phyloP scores from a whole-genome alignment of 2,888 invertebrate genomes.

The Brachypterus glaber region DNA sequence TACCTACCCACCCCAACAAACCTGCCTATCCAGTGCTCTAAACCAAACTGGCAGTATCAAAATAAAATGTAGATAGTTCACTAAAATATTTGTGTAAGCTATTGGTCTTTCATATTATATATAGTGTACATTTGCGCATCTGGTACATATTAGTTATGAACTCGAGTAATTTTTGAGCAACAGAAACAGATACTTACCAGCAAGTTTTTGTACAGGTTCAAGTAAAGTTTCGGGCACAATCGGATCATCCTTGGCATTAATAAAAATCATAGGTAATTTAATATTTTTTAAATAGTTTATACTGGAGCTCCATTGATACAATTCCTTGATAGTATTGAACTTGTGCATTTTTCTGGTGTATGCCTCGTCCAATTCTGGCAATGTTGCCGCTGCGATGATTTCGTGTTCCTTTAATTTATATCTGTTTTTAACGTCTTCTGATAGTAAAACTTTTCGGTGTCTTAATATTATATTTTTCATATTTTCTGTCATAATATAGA shows the following conservation, averaged over 20 bases:
- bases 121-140: too few relatives aligned
- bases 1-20: too few relatives aligned
- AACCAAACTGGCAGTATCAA: too few relatives aligned
- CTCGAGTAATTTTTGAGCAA: too few relatives aligned
- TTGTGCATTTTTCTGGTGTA: constrained; percentile 75
- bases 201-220: constrained; percentile 61
- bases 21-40: too few relatives aligned
- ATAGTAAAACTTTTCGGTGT: constrained; percentile 67
- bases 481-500: constrained; percentile 89
- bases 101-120: too few relatives aligned
- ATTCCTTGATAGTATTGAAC: constrained; percentile 65
- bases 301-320: constrained; percentile 80
- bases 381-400: constrained; percentile 76
- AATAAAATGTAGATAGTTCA: too few relatives aligned
- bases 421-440: constrained; percentile 59
- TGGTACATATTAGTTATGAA: too few relatives aligned
- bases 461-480: constrained; percentile 79
- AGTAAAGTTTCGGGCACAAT: constrained; percentile 73
- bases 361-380: constrained; percentile 81
- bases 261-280: constrained; percentile 77
- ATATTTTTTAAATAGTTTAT: constrained; percentile 70
- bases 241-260: constrained; percentile 88
- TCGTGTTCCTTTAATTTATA: constrained; percentile 67
- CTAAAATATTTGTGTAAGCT: too few relatives aligned
- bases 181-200: constrained; percentile 67